These are phyloP conservation scores for Gracilinanus agilis DNA, from an alignment of 2,113 vertebrate species.

Conservation along the genomic window DNA sequence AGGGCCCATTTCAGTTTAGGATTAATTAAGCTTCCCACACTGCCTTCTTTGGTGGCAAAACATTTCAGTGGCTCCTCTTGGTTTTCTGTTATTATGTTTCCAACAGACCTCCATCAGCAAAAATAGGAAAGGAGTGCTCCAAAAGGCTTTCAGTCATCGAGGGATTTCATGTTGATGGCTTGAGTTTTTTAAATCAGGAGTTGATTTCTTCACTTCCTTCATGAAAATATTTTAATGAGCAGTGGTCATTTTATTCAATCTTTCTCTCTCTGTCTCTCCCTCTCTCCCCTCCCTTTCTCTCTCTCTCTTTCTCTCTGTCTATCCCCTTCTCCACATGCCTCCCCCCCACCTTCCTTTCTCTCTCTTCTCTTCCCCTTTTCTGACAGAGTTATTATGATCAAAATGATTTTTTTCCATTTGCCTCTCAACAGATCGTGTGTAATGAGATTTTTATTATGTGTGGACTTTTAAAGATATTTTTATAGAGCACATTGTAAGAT, in stretches of 20 bases:
- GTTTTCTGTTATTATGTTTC: constrained; percentile 17
- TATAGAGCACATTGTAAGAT: background rate
- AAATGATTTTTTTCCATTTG: constrained; percentile 36
- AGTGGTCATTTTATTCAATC: background rate
- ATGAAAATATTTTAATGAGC: constrained; percentile 11
- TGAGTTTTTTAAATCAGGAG: constrained; percentile 32
- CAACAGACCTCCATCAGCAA: constrained; percentile 8
- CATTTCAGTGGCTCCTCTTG: constrained; percentile 29
- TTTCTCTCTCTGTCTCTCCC: too few relatives aligned
- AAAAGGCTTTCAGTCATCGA: constrained; percentile 23
- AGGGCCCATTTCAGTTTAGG: constrained; percentile 25
- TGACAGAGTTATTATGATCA: too few relatives aligned
- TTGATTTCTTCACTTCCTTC: constrained; percentile 31
- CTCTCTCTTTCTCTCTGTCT: too few relatives aligned
- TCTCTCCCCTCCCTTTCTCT: too few relatives aligned
- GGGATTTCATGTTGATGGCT: constrained; percentile 25
- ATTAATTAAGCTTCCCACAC: constrained; percentile 11
- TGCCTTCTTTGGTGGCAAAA: constrained; percentile 30
- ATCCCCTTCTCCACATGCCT: too few relatives aligned
- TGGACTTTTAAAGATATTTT: constrained; percentile 47
- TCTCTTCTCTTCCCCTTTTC: background rate
- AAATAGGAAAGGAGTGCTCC: background rate
- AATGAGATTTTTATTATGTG: constrained; percentile 27
- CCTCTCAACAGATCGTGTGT: constrained; percentile 8
- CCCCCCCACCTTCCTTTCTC: too few relatives aligned